Evolutionary conservation across 2,113 vertebrate species (phyloP).

Genomic region (Ceyx cyanopectus): DNA sequence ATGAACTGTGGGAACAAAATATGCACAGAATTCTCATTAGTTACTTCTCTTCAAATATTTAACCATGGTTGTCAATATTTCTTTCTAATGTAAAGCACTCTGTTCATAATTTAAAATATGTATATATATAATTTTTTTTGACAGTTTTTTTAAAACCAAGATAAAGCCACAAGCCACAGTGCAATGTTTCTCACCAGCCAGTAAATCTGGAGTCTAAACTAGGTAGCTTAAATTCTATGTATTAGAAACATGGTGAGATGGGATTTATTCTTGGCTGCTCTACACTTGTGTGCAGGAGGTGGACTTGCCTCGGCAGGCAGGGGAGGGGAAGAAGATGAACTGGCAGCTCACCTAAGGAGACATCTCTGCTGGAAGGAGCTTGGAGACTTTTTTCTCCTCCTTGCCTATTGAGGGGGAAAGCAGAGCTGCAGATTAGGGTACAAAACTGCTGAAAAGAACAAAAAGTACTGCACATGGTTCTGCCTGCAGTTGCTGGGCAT

Average conservation of each 20-base stretch:
- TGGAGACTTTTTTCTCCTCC: neutral
- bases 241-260: neutral
- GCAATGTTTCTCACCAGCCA: neutral
- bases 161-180: neutral
- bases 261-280: neutral
- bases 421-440: neutral
- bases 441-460: neutral
- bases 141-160: neutral
- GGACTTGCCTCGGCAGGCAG: accelerated
- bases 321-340: neutral
- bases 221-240: neutral
- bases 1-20: neutral
- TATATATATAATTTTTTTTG: neutral
- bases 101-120: neutral
- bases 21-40: neutral
- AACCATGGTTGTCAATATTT: neutral
- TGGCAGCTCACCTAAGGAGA: neutral
- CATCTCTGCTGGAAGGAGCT: neutral
- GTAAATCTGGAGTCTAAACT: neutral
- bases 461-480: neutral
- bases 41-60: neutral
- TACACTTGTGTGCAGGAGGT: neutral
- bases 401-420: neutral
- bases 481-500: conserved; percentile 1
- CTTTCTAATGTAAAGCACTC: neutral